Conservation (phyloP, 2,888 invertebrate species). For the Limnephilus auricula region DNA sequence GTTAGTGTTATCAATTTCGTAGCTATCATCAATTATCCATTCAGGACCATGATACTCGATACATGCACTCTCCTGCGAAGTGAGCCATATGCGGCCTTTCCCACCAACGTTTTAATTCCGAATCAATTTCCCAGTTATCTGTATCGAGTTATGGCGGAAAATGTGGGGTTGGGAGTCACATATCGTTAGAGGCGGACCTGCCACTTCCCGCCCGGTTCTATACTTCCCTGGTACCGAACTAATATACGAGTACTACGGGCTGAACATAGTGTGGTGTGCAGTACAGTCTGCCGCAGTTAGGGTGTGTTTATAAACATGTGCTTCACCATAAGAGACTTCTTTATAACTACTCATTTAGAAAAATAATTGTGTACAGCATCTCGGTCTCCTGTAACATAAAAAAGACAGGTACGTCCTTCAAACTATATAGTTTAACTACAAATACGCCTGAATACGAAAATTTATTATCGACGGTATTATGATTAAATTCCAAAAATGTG, state of each 20-base stretch:
- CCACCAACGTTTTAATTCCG: constrained; percentile 62
- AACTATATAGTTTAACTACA: too few relatives aligned
- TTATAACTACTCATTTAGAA: too few relatives aligned
- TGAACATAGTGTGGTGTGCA: neutral
- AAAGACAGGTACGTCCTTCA: too few relatives aligned
- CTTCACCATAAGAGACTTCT: neutral
- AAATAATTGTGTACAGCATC: too few relatives aligned
- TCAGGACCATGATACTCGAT: constrained; percentile 13
- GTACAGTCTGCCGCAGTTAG: neutral
- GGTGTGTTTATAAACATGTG: neutral
- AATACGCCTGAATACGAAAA: too few relatives aligned
- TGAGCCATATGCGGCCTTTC: constrained; percentile 54
- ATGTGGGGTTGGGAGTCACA: constrained; percentile 6
- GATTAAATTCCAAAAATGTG: too few relatives aligned
- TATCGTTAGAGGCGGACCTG: neutral
- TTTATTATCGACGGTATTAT: too few relatives aligned
- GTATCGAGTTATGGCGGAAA: constrained; percentile 59
- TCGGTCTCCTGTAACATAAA: too few relatives aligned
- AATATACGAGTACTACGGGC: neutral
- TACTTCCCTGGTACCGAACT: neutral
- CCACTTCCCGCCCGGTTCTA: neutral
- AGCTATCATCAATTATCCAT: constrained; percentile 25
- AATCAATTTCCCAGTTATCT: constrained; percentile 63
- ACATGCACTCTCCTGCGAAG: constrained; percentile 35
- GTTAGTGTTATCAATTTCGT: neutral